Conservation (phyloP, 2,797 vertebrate species). For the Phoebastria nigripes region DNA sequence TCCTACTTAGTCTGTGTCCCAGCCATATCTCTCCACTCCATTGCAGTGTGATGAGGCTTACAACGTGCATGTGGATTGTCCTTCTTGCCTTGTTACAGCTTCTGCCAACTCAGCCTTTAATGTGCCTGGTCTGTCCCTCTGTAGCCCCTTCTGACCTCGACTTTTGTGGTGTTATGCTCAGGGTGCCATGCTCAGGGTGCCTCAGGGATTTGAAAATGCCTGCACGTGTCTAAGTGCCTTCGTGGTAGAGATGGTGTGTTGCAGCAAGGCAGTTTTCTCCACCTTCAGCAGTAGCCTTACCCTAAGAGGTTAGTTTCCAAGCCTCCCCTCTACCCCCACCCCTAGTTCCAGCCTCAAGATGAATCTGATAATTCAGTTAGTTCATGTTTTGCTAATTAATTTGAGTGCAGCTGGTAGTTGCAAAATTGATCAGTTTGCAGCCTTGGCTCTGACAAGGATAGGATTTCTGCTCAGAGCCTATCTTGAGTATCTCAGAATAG, state of each 20-base stretch:
- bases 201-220: background rate
- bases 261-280: background rate
- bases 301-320: background rate
- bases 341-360: background rate
- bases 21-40: background rate
- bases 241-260: background rate
- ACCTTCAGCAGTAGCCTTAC: background rate
- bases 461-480: background rate
- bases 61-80: background rate
- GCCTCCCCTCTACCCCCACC: rapidly evolving
- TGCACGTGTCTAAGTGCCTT: background rate
- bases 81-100: background rate
- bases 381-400: background rate
- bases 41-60: background rate
- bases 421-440: background rate
- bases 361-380: background rate
- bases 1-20: background rate
- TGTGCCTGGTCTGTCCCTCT: background rate
- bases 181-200: background rate
- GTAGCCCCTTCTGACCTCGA: background rate
- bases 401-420: background rate
- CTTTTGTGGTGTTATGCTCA: background rate
- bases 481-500: background rate
- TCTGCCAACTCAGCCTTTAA: background rate
- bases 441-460: background rate